Percentiles rank a stretch among this genome's conserved stretches.
These are phyloP conservation scores for Anadara kagoshimensis DNA, from an alignment of 1,140 invertebrate species.

Conservation along the genomic window DNA sequence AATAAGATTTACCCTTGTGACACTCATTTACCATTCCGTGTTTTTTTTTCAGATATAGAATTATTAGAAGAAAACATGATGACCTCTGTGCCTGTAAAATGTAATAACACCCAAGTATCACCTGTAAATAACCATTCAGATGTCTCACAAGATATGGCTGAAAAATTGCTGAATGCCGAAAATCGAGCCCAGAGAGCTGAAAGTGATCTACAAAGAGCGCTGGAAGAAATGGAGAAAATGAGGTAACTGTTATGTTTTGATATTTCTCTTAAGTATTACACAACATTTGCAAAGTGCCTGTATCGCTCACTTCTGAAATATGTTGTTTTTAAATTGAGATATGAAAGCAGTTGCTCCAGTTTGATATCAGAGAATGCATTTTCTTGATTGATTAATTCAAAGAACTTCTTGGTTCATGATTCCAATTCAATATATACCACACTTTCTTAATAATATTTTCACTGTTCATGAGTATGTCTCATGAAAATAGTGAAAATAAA, in stretches of 20 bases:
- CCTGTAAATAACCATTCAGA: too few relatives aligned
- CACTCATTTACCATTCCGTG: too few relatives aligned
- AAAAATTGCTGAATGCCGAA: slow-evolving; percentile 36
- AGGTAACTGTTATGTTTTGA: slow-evolving; percentile 44
- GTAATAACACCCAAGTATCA: too few relatives aligned
- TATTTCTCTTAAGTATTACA: background rate
- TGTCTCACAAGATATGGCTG: too few relatives aligned
- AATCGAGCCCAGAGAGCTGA: slow-evolving; percentile 38
- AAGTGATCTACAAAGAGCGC: slow-evolving; percentile 52
- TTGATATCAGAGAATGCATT: background rate
- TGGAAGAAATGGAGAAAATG: slow-evolving; percentile 60
- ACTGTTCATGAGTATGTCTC: too few relatives aligned
- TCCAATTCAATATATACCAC: too few relatives aligned
- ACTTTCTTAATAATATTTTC: too few relatives aligned
- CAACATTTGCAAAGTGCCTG: background rate
- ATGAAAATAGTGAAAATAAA: too few relatives aligned
- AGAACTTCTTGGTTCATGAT: background rate
- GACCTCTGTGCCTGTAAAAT: too few relatives aligned
- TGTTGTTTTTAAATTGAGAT: background rate
- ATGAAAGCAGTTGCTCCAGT: background rate
- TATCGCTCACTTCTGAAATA: background rate
- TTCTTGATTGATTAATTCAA: background rate
- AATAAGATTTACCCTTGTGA: too few relatives aligned
- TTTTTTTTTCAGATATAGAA: too few relatives aligned
- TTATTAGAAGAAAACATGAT: too few relatives aligned